A percentile compares a stretch with the other conserved stretches of the same genome.
Conservation (phyloP, 2,797 vertebrate genomes). For the Siniperca obscura region DNA sequence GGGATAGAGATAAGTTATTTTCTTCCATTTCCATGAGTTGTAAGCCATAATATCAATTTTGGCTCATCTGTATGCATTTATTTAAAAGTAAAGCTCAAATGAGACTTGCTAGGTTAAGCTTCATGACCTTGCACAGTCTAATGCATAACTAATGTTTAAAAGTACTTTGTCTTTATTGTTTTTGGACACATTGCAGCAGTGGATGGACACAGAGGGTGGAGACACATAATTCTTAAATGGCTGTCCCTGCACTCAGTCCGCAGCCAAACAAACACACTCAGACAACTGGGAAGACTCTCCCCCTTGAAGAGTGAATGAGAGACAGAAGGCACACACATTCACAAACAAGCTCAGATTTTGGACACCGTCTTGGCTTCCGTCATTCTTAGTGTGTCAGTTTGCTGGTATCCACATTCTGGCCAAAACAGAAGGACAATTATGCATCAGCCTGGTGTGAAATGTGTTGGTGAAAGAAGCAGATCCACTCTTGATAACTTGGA, state of each 20-base stretch:
- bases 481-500: conserved; percentile 48
- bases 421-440: conserved; percentile 72
- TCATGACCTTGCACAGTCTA: conserved; percentile 48
- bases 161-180: conserved; percentile 5
- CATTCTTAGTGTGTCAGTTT: conserved; percentile 69
- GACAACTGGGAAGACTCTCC: conserved; percentile 18
- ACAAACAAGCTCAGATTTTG: conserved; percentile 38
- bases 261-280: conserved; percentile 35
- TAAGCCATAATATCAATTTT: conserved; percentile 33
- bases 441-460: conserved; percentile 65
- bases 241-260: neutral
- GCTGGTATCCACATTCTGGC: conserved; percentile 50
- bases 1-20: conserved; percentile 24
- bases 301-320: conserved; percentile 47
- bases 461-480: conserved; percentile 57
- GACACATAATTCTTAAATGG: conserved; percentile 13
- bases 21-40: conserved; percentile 39
- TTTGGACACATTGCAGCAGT: conserved; percentile 17
- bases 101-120: conserved; percentile 45
- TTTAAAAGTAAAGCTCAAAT: conserved; percentile 63
- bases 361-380: conserved; percentile 44
- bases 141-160: neutral
- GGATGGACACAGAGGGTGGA: conserved; percentile 7
- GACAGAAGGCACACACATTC: conserved; percentile 50
- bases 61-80: conserved; percentile 66